Conservation (phyloP, 2,888 invertebrate genomes). For the Machimus rusticus region DNA sequence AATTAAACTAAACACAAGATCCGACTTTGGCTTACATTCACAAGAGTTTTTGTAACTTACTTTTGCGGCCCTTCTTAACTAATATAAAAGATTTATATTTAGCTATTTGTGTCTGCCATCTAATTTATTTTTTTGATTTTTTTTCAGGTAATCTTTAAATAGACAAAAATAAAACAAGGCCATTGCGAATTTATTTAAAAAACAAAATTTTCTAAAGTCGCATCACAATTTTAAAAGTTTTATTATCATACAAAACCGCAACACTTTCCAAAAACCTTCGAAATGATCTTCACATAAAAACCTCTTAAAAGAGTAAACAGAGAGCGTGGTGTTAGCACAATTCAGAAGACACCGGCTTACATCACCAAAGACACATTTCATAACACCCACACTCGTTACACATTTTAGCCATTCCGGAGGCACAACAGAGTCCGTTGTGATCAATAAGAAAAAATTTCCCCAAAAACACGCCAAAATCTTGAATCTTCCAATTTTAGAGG, state of each 20-base stretch:
- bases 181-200: background rate
- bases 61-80: background rate
- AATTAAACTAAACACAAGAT: no score
- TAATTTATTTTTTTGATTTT: background rate
- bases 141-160: background rate
- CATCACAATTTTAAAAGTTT: background rate
- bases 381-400: slow-evolving; percentile 30
- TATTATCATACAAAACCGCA: background rate
- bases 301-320: background rate
- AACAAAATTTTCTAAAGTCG: background rate
- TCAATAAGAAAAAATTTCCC: background rate
- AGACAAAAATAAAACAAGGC: background rate
- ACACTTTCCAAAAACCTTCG: background rate
- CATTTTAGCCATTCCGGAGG: background rate
- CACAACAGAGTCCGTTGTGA: slow-evolving; percentile 2
- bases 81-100: background rate
- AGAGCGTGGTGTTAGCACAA: background rate
- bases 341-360: background rate
- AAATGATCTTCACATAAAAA: background rate
- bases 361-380: slow-evolving; percentile 14
- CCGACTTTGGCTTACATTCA: no score
- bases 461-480: background rate
- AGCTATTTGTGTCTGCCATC: background rate
- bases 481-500: background rate
- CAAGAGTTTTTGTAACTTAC: no score